A percentile compares a stretch with the other conserved stretches of the same genome.
Conservation (phyloP, 53 echinoderm and acorn worm species). For the Pentamera pediparva region DNA sequence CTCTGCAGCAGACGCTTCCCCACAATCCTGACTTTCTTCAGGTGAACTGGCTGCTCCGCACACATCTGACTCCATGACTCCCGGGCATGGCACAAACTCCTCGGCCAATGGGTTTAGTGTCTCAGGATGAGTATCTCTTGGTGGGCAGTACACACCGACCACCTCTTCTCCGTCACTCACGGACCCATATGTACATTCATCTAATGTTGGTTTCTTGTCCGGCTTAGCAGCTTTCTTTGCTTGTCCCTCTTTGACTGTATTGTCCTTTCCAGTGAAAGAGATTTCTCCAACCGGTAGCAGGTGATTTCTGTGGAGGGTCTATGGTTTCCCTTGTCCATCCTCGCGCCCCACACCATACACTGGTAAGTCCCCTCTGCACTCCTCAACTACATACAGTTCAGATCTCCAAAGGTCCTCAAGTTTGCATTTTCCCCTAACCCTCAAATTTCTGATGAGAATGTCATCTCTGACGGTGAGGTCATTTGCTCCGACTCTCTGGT, state of each 20-base stretch:
- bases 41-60: background rate
- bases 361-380: slow-evolving; percentile 1
- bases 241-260: background rate
- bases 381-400: slow-evolving; percentile 13
- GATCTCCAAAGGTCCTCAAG: slow-evolving; percentile 22
- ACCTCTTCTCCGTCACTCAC: no score
- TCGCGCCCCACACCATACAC: background rate
- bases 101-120: no score
- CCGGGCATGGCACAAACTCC: background rate
- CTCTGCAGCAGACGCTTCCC: background rate
- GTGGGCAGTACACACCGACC: no score
- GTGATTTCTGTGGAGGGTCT: background rate
- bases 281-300: background rate
- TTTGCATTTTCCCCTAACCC: slow-evolving; percentile 32
- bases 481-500: background rate
- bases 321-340: background rate
- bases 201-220: no score
- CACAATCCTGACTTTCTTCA: background rate
- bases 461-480: slow-evolving; percentile 18
- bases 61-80: background rate
- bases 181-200: no score
- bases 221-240: background rate
- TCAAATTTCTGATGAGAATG: slow-evolving; percentile 31
- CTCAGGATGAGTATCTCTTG: no score
- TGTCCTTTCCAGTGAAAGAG: background rate